Evolutionary conservation across 2,113 vertebrate species (phyloP).

Genomic region (Tetraodon nigroviridis): DNA sequence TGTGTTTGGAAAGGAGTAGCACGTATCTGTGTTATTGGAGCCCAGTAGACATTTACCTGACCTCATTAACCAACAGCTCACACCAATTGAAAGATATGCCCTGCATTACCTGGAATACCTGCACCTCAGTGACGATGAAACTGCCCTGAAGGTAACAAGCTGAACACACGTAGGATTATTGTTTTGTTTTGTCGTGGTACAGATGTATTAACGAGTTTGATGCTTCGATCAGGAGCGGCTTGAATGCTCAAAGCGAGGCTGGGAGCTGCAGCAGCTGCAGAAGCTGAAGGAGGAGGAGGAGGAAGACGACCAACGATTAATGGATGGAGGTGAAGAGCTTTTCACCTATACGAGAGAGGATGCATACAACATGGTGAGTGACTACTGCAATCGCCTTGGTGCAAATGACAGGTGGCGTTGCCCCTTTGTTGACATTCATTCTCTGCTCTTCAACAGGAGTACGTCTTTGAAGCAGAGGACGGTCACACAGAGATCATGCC

Average conservation of each 20-base stretch:
- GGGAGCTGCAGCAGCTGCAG: conserved; percentile 83
- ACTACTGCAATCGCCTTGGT: conserved; percentile 4
- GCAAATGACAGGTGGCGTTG: background rate
- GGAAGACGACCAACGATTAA: conserved; percentile 70
- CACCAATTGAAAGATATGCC: conserved; percentile 92
- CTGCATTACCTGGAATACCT: conserved; percentile 89
- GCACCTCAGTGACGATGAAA: conserved; percentile 72
- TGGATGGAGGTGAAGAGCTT: conserved; percentile 84
- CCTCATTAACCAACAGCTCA: conserved; percentile 73
- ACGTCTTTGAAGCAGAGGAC: conserved; percentile 83
- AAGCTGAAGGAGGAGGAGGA: conserved; percentile 77
- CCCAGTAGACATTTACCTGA: background rate
- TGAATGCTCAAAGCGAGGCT: conserved; percentile 77
- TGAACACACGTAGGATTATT: too few relatives aligned
- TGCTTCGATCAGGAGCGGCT: conserved; percentile 68
- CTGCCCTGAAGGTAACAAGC: conserved; percentile 60
- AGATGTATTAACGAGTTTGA: too few relatives aligned
- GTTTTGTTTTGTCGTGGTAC: too few relatives aligned
- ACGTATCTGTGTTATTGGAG: too few relatives aligned
- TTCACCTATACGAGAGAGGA: conserved; percentile 91
- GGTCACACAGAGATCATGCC: conserved; percentile 91
- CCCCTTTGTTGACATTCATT: conserved; percentile 4
- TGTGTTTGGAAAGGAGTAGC: too few relatives aligned
- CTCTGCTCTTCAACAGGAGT: conserved; percentile 74
- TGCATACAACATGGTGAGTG: conserved; percentile 86